phyloP scores from a whole-genome alignment of 2,888 invertebrate genomes.

The Stenurella melanura region DNA sequence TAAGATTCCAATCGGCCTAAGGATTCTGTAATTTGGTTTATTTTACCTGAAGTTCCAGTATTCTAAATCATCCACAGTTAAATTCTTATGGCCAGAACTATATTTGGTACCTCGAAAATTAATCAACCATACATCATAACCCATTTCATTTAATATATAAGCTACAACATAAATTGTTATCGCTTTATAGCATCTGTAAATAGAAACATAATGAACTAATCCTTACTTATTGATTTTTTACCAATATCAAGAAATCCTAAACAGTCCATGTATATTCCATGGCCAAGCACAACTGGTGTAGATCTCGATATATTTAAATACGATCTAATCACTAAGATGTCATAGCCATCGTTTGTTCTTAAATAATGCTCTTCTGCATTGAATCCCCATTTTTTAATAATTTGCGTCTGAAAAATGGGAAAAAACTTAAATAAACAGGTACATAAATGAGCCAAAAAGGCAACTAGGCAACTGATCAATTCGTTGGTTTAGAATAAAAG shows the following conservation, averaged over 20 bases:
- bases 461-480: no score
- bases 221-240: conserved; percentile 49
- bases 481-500: no score
- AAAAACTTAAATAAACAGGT: no score
- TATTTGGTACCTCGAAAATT: conserved; percentile 64
- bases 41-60: conserved; percentile 55
- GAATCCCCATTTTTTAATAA: conserved; percentile 34
- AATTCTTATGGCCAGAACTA: conserved; percentile 48
- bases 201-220: no score
- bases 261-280: conserved; percentile 45
- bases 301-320: conserved; percentile 23
- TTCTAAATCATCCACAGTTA: conserved; percentile 39
- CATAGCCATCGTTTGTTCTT: conserved; percentile 71
- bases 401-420: conserved; percentile 35
- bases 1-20: no score
- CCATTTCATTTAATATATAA: conserved; percentile 72
- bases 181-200: no score
- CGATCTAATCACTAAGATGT: conserved; percentile 64
- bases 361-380: conserved; percentile 67
- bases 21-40: no score
- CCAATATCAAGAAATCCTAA: conserved; percentile 43
- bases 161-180: conserved; percentile 46
- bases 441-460: no score
- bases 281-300: conserved; percentile 44
- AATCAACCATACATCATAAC: conserved; percentile 75